phyloP scores from a whole-genome alignment of 2,113 vertebrate species.

The Tenebrosternarchus preto region DNA sequence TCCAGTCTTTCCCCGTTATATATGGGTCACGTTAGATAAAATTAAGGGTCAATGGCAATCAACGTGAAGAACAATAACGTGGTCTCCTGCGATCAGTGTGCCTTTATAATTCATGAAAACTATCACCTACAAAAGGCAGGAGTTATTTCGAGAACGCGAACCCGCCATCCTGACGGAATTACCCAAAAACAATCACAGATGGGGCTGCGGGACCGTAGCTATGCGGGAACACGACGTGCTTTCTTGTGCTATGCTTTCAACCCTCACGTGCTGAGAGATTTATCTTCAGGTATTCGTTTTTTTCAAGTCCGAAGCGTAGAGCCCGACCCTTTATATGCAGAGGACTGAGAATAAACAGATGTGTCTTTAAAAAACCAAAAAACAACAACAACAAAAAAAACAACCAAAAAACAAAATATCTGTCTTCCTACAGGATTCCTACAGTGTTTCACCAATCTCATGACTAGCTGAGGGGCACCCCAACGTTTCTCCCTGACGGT shows the following conservation, averaged over 20 bases:
- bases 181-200: constrained; percentile 29
- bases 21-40: neutral
- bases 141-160: constrained; percentile 25
- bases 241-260: constrained; percentile 19
- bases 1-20: neutral
- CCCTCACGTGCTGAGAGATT: constrained; percentile 4
- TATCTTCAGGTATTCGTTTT: constrained; percentile 15
- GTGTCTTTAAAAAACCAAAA: no score
- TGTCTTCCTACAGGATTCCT: no score
- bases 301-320: constrained; percentile 7
- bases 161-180: constrained; percentile 15
- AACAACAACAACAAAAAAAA: no score
- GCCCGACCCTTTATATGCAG: neutral
- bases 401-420: no score
- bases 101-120: constrained; percentile 24
- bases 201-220: neutral
- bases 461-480: neutral
- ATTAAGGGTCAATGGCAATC: neutral
- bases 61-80: constrained; percentile 28
- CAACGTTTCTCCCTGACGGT: neutral
- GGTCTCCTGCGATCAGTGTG: constrained; percentile 7
- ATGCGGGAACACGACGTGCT: constrained; percentile 18
- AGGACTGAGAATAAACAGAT: neutral
- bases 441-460: no score
- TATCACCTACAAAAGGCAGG: constrained; percentile 18